Evolutionary conservation across 2,113 vertebrate genomes (phyloP).

Genomic region (Myrmecobius fasciatus): DNA sequence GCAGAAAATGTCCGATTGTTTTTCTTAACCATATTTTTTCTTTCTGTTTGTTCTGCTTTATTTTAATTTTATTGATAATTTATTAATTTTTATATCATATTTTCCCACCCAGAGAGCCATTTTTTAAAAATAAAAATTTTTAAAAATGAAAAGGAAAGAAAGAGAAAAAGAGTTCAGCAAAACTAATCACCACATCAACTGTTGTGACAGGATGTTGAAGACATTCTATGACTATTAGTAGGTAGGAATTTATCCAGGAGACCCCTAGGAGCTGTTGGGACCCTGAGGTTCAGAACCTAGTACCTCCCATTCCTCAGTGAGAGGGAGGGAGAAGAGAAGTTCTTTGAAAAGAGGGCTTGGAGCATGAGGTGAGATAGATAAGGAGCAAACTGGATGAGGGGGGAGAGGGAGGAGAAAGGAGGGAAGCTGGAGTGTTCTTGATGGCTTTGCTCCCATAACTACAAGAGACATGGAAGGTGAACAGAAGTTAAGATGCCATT

Average conservation of each 20-base stretch:
- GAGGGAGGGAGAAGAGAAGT: too few relatives aligned
- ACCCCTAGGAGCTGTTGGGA: background rate
- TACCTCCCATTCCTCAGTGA: background rate
- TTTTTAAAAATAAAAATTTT: background rate
- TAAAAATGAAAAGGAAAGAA: background rate
- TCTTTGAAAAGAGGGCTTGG: background rate
- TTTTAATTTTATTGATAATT: background rate
- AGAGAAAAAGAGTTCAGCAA: too few relatives aligned
- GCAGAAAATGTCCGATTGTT: background rate
- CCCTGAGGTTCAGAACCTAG: background rate
- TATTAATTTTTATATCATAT: background rate
- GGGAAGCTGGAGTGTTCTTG: background rate
- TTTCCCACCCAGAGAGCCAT: background rate
- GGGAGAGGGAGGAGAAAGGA: background rate
- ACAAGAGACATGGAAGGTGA: background rate
- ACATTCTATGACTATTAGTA: background rate
- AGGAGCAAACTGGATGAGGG: background rate
- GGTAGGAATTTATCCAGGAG: background rate
- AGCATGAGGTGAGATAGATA: background rate
- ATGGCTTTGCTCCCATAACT: background rate
- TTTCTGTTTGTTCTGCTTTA: background rate
- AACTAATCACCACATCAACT: too few relatives aligned
- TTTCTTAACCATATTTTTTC: background rate
- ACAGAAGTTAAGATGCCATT: background rate
- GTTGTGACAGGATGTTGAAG: background rate